phyloP scores from a whole-genome alignment of 1,140 invertebrate species.

The Drosophila leontia region DNA sequence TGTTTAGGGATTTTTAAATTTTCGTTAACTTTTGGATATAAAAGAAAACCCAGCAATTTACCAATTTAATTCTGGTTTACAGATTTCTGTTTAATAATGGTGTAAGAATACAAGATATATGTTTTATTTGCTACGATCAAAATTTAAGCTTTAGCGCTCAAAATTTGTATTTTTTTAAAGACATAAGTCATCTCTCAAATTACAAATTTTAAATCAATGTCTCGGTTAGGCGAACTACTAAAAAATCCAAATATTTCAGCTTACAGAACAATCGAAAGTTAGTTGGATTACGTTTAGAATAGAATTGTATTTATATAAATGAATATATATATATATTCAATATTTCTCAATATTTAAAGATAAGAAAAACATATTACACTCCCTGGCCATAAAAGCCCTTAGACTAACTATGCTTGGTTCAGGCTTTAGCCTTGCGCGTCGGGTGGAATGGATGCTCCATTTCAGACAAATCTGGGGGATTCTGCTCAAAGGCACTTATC shows the following conservation, averaged over 20 bases:
- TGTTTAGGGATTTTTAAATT: too few relatives aligned
- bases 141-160: not conserved
- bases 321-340: slow-evolving; percentile 20
- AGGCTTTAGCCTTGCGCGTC: slow-evolving; percentile 85
- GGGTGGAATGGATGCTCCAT: slow-evolving; percentile 91
- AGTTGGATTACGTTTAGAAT: not conserved
- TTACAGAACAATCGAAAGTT: not conserved
- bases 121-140: not conserved
- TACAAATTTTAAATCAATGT: not conserved
- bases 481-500: slow-evolving; percentile 88
- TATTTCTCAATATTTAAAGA: slow-evolving; percentile 9
- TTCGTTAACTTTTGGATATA: too few relatives aligned
- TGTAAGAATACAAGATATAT: not conserved
- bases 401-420: not conserved
- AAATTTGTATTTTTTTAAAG: not conserved
- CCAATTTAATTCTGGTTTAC: not conserved
- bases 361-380: slow-evolving; percentile 12
- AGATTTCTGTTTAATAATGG: not conserved
- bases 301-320: slow-evolving; percentile 3
- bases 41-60: too few relatives aligned
- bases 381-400: slow-evolving; percentile 4
- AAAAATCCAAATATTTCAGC: not conserved
- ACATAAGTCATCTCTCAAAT: not conserved
- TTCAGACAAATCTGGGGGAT: slow-evolving; percentile 89
- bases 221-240: not conserved